These are phyloP conservation scores for Cataglyphis rosenhaueri DNA, from an alignment of 2,888 invertebrate species.

Conservation along the genomic window DNA sequence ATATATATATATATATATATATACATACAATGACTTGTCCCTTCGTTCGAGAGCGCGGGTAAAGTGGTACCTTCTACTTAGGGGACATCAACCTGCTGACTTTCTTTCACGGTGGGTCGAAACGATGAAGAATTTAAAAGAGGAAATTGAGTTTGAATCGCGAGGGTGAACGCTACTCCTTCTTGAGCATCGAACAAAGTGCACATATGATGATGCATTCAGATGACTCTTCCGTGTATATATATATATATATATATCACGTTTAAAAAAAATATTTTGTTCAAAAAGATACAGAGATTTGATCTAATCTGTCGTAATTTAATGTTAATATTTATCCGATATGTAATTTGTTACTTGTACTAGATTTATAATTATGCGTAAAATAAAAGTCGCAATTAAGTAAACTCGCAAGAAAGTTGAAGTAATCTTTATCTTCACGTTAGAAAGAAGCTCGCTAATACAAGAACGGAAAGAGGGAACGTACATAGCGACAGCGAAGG, in stretches of 20 bases:
- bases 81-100: constrained; percentile 67
- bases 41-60: constrained; percentile 64
- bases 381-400: not conserved
- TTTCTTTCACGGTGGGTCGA: constrained; percentile 63
- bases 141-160: constrained; percentile 58
- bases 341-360: not conserved
- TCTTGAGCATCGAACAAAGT: constrained; percentile 42
- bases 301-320: not conserved
- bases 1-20: not conserved
- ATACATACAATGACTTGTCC: constrained; percentile 46
- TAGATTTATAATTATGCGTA: not conserved
- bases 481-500: constrained; percentile 70
- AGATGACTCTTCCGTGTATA: constrained; percentile 6
- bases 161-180: constrained; percentile 57
- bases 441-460: constrained; percentile 23
- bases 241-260: not conserved
- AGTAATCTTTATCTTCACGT: not conserved
- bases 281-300: not conserved
- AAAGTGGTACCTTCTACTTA: constrained; percentile 57
- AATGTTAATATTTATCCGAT: not conserved
- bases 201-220: constrained; percentile 23
- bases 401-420: not conserved
- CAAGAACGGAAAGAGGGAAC: constrained; percentile 30
- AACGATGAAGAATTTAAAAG: constrained; percentile 54
- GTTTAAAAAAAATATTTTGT: constrained; percentile 25